Evolutionary conservation across 2,113 vertebrate genomes (phyloP).

Genomic region (Symphodus melops): DNA sequence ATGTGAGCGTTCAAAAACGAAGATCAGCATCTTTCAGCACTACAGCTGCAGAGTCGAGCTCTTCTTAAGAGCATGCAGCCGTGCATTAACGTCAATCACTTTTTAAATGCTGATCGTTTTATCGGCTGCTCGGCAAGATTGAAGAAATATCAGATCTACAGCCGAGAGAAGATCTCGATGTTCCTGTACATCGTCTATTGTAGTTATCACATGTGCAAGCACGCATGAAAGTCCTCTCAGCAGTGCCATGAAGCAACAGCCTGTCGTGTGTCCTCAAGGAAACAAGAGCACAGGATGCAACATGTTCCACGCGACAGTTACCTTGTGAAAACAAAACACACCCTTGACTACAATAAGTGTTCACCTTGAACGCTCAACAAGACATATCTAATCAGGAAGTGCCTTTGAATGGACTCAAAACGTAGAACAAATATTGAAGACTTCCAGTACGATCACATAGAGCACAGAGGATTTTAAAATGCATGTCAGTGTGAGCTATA

Average conservation of each 20-base stretch:
- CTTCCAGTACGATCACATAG: not conserved
- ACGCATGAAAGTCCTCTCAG: not conserved
- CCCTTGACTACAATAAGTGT: not conserved
- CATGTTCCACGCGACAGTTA: not conserved
- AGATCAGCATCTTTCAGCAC: not conserved
- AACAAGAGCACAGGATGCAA: not conserved
- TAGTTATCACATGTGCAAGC: not conserved
- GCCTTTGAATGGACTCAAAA: constrained; percentile 22
- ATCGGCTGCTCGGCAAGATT: not conserved
- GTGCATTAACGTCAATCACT: not conserved
- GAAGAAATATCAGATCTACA: not conserved
- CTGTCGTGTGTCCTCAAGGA: not conserved
- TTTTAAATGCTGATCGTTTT: constrained; percentile 18
- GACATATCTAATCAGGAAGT: constrained; percentile 28
- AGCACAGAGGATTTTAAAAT: constrained; percentile 3
- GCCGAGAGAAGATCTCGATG: not conserved
- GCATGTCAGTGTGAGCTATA: constrained; percentile 11
- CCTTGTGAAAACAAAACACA: not conserved
- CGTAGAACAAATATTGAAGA: not conserved
- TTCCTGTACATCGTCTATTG: constrained; percentile 5
- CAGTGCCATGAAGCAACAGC: not conserved
- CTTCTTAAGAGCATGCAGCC: not conserved
- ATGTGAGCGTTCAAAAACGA: not conserved
- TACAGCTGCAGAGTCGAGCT: not conserved
- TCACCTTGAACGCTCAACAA: not conserved